Base-by-base conservation (phyloP, 2,797 vertebrate species). In the Thunnus albacares region DNA sequence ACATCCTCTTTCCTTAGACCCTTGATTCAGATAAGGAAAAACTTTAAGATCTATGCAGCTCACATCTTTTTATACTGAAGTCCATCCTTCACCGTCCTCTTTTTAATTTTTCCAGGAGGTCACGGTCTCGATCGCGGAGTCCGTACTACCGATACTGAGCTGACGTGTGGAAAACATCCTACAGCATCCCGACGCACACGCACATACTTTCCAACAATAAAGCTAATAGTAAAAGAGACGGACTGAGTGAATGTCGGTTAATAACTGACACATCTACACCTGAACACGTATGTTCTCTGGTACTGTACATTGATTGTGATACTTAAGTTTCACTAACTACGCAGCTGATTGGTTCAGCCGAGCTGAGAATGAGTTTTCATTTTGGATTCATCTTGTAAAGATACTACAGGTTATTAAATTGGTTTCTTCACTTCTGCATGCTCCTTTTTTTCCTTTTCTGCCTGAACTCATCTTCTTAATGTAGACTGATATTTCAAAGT, bases 61-160 rank as follows among this genome's bases (percentile, higher is more conserved):
- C 53, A 6, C 18, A 10, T 12, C 11, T 26, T 24, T 77, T 47
- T 49, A 15, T 53, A 26, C 30, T 26, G 30, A 45, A 2, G 3
- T 65, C 8, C 9, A 12, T 57, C 22, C 18, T 30, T 35, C 7
- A 65, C 22, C 56, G 3, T 67, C 18, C 13, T 47, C 52, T 3
- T 18, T 2, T 53, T 30, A 0, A 0, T 62, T 71, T 51, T 52
- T 45, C 8, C 77, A 95, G 95, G 91, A 96, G 95, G 57, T 97
- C 97, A 0, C 91, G 95, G 38, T 97, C 96, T 30, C 91, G 96
- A 7, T 97, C 96, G 7, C 90, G 96, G 74, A 97, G 97, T 89
- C 96, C 97, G 8, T 91, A 95, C 81, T 95, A 96, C 89, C 91
- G 95, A 62, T 93, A 97, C 90, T 97, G 81, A 96, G 80, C 53